Evolutionary conservation across 2,113 vertebrate genomes (phyloP), one percentile per base, ranked within the genome.

Genomic region (Toxotes jaculatrix): DNA sequence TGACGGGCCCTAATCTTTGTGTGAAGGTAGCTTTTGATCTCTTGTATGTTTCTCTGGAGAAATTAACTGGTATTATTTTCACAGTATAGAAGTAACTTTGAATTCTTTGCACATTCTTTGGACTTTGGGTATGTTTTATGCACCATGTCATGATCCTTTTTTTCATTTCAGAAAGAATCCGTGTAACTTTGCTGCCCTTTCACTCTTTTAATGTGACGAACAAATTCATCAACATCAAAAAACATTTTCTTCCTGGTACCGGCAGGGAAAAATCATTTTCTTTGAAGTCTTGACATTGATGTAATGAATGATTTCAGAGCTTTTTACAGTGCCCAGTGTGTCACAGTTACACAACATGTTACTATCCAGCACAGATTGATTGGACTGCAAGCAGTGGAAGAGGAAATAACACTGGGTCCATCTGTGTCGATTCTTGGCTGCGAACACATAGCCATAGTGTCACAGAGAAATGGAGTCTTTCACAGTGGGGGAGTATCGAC

Each of bases 391-490:
- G 66, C 45, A 21, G 21, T 31, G n/a, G 38, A 68, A 68, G 47
- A 14, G 36, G 80, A 89, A 84, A 75, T 65, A 68, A 59, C 55
- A 32, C 45, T 3, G 27, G 13, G 66, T 69, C 83, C 87, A 55
- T 86, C 84, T 83, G 89, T 80, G 78, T 80, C 56, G n/a, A 78
- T 69, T 79, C 75, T 64, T 73, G 74, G 63, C 85, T 19, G 67
- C 6, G 49, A 62, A 77, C 51, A 77, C 23, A 42, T 23, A 69
- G 61, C 34, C 34, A 43, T 66, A 13, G 63, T 75, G 82, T 89
- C 84, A 83, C 80, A 57, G 45, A 70, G 68, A 84, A 77, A 88
- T 47, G 38, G 71, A 86, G 67, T 77, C 72, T 85, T 16, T 66
- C 76, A 47, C 88, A 57, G 32, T 42, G 76, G 88, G 62, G 57